phyloP scores from a whole-genome alignment of 1,140 invertebrate genomes.

The Papilio dardanus region DNA sequence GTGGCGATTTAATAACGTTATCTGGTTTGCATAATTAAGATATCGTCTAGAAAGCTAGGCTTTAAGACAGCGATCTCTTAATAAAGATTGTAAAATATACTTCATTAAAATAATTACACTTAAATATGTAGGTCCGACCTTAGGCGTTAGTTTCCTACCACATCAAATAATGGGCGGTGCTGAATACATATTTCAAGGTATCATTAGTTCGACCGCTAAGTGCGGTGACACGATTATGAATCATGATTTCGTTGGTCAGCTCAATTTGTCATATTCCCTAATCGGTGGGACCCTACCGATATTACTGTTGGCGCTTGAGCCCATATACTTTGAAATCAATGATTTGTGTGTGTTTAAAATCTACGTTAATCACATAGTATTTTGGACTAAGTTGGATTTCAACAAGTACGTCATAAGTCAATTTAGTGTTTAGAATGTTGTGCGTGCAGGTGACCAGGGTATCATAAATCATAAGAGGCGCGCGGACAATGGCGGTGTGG shows the following conservation, averaged over 20 bases:
- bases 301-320: neutral
- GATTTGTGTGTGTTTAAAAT: neutral
- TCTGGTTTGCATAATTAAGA: slow-evolving; percentile 17
- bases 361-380: neutral
- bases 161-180: neutral
- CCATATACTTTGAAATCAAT: neutral
- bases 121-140: neutral
- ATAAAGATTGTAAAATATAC: slow-evolving; percentile 5
- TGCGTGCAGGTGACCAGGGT: slow-evolving; percentile 22
- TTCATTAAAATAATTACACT: neutral
- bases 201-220: slow-evolving; percentile 5
- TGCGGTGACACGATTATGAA: slow-evolving; percentile 3
- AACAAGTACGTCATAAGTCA: slow-evolving; percentile 27
- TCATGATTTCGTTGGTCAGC: neutral
- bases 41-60: slow-evolving; percentile 7
- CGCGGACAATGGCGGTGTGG: slow-evolving; percentile 55
- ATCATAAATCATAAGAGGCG: slow-evolving; percentile 58
- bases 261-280: slow-evolving; percentile 3
- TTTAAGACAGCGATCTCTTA: neutral
- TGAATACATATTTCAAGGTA: neutral
- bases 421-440: slow-evolving; percentile 6
- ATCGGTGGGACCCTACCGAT: neutral
- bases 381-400: neutral
- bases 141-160: neutral
- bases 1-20: slow-evolving; percentile 21